These are phyloP conservation scores for Myotis davidii DNA, from an alignment of 2,113 vertebrate species.

Conservation along the genomic window DNA sequence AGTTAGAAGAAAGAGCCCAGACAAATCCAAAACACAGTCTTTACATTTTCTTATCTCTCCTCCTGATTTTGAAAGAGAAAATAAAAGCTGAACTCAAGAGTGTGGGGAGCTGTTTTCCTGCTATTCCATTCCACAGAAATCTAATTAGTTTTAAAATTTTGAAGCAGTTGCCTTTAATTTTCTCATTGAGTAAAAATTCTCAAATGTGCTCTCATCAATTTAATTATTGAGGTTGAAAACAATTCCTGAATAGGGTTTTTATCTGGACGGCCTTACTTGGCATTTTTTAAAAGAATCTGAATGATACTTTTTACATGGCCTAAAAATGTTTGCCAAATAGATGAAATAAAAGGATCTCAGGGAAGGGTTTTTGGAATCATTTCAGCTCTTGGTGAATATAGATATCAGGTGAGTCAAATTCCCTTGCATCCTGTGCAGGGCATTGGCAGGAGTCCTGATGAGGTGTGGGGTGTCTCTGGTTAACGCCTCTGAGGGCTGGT, in stretches of 20 bases:
- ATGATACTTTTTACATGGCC: not conserved
- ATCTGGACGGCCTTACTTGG: constrained; percentile 10
- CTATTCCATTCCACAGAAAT: not conserved
- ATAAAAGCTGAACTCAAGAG: not conserved
- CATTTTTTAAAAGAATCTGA: not conserved
- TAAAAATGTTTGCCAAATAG: constrained; percentile 14
- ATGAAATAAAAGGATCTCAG: constrained; percentile 42
- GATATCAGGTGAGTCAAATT: not conserved
- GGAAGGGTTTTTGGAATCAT: constrained; percentile 4
- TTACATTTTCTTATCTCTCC: not conserved
- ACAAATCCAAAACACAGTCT: not conserved
- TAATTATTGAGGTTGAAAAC: constrained; percentile 52
- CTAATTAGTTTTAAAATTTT: not conserved
- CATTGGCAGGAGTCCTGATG: not conserved
- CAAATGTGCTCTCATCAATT: not conserved
- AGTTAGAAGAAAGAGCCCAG: not conserved
- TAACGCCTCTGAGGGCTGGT: not conserved
- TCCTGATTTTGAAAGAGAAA: constrained; percentile 41
- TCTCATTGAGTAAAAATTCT: not conserved
- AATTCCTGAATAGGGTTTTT: not conserved
- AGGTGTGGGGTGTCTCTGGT: not conserved
- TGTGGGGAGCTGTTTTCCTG: not conserved
- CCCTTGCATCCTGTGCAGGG: not conserved
- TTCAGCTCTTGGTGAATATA: not conserved
- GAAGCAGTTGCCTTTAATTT: not conserved